These are phyloP conservation scores for Pleuronectes platessa DNA, from an alignment of 2,113 vertebrate species.

Conservation along the genomic window DNA sequence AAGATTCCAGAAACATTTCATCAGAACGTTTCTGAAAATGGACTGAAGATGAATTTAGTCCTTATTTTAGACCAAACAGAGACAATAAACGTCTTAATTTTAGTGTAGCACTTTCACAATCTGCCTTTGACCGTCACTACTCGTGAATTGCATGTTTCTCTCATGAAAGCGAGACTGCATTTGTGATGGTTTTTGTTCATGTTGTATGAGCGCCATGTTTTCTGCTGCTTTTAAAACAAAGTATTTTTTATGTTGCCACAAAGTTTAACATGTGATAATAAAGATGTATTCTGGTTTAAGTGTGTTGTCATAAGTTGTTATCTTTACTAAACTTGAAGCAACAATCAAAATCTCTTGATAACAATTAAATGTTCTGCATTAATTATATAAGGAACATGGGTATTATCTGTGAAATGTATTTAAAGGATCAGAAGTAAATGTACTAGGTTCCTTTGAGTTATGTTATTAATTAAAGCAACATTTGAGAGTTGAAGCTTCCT, in stretches of 20 bases:
- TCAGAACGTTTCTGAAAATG: slow-evolving; percentile 3
- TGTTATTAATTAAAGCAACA: too few species aligned
- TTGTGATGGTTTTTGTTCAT: slow-evolving; percentile 81
- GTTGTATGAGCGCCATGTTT: slow-evolving; percentile 71
- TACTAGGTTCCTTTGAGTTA: too few species aligned
- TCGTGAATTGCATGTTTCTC: slow-evolving; percentile 53
- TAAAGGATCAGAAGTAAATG: too few species aligned
- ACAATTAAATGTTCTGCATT: too few species aligned
- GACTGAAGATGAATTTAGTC: neutral
- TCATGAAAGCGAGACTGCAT: slow-evolving; percentile 70
- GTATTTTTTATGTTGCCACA: slow-evolving; percentile 53
- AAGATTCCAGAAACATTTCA: neutral
- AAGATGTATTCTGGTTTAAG: slow-evolving; percentile 48
- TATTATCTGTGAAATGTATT: too few species aligned
- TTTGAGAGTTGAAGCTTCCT: neutral
- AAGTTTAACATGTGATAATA: slow-evolving; percentile 61
- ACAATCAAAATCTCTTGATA: too few species aligned
- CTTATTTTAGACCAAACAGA: slow-evolving; percentile 16
- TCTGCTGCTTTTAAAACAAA: slow-evolving; percentile 73
- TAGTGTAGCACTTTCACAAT: slow-evolving; percentile 62
- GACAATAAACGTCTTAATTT: slow-evolving; percentile 32
- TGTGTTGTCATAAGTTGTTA: neutral
- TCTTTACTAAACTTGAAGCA: neutral
- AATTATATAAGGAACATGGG: too few species aligned
- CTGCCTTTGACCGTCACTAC: slow-evolving; percentile 60